A percentile compares a stretch with the other conserved stretches of the same genome.
Evolutionary conservation across 2,888 invertebrate genomes (phyloP).

Genomic region (Fragum sueziense): DNA sequence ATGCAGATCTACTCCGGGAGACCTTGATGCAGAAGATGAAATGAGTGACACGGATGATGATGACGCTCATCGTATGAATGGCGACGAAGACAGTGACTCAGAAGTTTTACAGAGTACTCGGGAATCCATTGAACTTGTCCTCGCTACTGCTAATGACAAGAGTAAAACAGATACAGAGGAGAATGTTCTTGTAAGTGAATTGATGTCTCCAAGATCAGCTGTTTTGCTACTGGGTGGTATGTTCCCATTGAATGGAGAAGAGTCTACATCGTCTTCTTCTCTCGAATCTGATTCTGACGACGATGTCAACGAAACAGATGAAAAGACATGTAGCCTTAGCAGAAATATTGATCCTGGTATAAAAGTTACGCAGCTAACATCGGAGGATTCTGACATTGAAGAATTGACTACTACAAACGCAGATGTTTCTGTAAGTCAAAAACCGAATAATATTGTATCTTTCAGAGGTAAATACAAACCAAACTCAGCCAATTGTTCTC

Average conservation of each 20-base stretch:
- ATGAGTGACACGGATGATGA: conserved; percentile 44
- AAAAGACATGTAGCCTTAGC: background rate
- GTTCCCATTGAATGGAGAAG: conserved; percentile 41
- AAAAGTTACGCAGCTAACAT: conserved; percentile 50
- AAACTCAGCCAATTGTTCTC: background rate
- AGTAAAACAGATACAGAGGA: background rate
- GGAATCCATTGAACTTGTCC: background rate
- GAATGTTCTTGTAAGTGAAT: conserved; percentile 20
- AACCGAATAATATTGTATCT: background rate
- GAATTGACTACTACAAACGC: background rate
- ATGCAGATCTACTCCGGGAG: background rate
- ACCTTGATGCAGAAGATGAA: conserved; percentile 55
- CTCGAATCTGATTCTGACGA: conserved; percentile 26
- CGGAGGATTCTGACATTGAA: conserved; percentile 44
- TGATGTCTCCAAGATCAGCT: conserved; percentile 47
- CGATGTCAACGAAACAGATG: background rate
- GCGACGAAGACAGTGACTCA: background rate
- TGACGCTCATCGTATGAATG: conserved; percentile 6
- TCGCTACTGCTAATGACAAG: background rate
- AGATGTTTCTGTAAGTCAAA: background rate
- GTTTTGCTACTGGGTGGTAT: conserved; percentile 46
- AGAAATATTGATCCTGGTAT: conserved; percentile 38
- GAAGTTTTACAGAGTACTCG: background rate
- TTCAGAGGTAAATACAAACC: conserved; percentile 9
- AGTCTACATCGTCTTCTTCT: conserved; percentile 8